Conservation (phyloP, 2,797 vertebrate genomes). For the Chelonia mydas region DNA sequence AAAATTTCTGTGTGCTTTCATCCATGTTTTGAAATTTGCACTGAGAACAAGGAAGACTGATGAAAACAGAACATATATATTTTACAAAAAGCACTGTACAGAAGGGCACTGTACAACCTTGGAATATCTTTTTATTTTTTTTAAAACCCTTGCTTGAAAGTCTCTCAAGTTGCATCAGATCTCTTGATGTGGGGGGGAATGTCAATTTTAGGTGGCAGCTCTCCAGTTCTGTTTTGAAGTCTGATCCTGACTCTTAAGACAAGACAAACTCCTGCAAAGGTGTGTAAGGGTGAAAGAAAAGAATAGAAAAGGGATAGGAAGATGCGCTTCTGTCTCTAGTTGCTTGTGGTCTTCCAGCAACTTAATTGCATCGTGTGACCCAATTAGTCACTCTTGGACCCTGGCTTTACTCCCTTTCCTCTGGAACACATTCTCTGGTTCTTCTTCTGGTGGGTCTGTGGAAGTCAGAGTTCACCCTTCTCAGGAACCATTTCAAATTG, state of each 20-base stretch:
- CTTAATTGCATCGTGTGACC: neutral
- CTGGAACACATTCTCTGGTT: neutral
- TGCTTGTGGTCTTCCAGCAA: neutral
- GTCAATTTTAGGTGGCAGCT: neutral
- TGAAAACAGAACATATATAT: neutral
- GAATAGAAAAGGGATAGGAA: fast-evolving
- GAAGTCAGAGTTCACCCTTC: neutral
- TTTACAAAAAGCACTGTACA: neutral
- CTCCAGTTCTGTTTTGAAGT: neutral
- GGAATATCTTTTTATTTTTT: neutral
- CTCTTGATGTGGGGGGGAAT: neutral
- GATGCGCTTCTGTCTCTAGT: neutral
- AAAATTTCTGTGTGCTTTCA: neutral
- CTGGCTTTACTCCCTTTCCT: neutral
- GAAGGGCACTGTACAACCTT: neutral
- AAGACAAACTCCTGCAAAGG: neutral
- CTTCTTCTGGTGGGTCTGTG: neutral
- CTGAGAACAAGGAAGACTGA: neutral
- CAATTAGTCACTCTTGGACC: neutral
- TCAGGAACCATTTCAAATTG: neutral
- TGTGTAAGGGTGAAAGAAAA: neutral
- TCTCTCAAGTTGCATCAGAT: neutral
- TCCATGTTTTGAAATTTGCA: neutral
- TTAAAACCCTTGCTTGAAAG: neutral
- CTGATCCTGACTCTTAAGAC: neutral